Conservation (phyloP, 1,140 invertebrate species). For the Lutraria rhynchaena region DNA sequence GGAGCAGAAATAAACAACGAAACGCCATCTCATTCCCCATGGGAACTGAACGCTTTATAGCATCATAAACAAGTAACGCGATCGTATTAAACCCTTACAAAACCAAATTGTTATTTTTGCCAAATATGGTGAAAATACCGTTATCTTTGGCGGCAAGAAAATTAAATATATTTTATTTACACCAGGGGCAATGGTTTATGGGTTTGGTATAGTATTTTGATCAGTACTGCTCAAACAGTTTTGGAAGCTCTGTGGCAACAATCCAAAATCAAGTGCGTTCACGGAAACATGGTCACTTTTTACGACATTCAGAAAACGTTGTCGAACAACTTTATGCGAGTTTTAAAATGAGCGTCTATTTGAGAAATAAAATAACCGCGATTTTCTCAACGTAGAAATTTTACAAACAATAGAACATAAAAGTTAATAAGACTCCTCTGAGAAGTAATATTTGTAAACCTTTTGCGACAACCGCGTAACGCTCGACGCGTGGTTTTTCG, state of each 20-base stretch:
- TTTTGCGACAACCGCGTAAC: slow-evolving; percentile 34
- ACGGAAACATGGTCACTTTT: slow-evolving; percentile 32
- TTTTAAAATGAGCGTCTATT: slow-evolving; percentile 19
- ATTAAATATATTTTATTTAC: slow-evolving; percentile 64
- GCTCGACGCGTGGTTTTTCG: slow-evolving; percentile 11
- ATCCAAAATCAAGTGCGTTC: slow-evolving; percentile 32
- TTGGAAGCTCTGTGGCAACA: neutral
- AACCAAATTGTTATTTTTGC: slow-evolving; percentile 60
- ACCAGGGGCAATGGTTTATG: slow-evolving; percentile 57
- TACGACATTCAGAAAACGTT: slow-evolving; percentile 29
- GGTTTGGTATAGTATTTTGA: slow-evolving; percentile 30
- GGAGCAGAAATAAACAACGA: slow-evolving; percentile 42
- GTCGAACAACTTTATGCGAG: neutral
- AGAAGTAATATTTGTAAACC: neutral
- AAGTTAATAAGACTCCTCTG: slow-evolving; percentile 33
- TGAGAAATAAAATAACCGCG: slow-evolving; percentile 12
- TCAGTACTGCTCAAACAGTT: slow-evolving; percentile 18
- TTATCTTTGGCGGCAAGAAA: slow-evolving; percentile 58
- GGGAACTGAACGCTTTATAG: slow-evolving; percentile 45
- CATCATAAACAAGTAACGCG: slow-evolving; percentile 54
- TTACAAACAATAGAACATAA: slow-evolving; percentile 15
- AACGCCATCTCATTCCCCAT: slow-evolving; percentile 31
- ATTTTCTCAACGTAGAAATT: neutral
- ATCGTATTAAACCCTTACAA: slow-evolving; percentile 51
- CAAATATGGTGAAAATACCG: slow-evolving; percentile 62